Base-by-base conservation (phyloP, 2,888 invertebrate genomes). In the Rugalucina vietnamica region DNA sequence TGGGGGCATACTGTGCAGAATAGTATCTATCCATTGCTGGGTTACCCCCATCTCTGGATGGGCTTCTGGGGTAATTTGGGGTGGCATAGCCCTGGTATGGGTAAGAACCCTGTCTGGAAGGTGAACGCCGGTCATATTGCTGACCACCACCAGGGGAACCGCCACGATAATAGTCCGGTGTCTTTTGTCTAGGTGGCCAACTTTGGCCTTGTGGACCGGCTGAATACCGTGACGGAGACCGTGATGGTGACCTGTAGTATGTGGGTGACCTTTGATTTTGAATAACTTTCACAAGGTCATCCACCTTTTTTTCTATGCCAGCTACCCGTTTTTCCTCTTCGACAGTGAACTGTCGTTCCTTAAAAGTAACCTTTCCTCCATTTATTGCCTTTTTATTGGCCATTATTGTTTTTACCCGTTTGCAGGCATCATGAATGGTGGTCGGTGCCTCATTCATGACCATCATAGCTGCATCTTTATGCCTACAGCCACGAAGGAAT, bases 301-400 rank as follows among this genome's bases (percentile, higher is more conserved):
- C 37, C n/a, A 70, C 29, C n/a, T 70, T 36, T 24, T 8, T 70
- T 21, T 70, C 71, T 18, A 32, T 70, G 37, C 34, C 34, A 18
- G 34, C 0, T 0, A 32, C 32, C 24, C 34, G 5, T 14, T 14
- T 18, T 14, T 70, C 71, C 71, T 70, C 37, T 18, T 70, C 37
- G 8, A 70, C 34, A 34, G 34, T 70, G 37, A 70, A 36, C 24
- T 2, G 2, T 21, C 37, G 29, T 4, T 70, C 21, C 32, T 70
- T 27, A 32, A 70, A 70, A 8, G 71, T n/a, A 24, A 70, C 71
- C 21, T 70, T 70, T 18, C 34, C n/a, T 18, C 70, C 71, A 70
- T 21, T 18, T 34, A 65, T 0, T 21, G 65, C 65, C 27, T 65
- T 65, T 29, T 65, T 24, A 65, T 14, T 65, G 0, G 65, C 12